A percentile compares a stretch with the other conserved stretches of the same genome.
phyloP scores from a whole-genome alignment of 2,888 invertebrate species.

The Sthenelais limicola region DNA sequence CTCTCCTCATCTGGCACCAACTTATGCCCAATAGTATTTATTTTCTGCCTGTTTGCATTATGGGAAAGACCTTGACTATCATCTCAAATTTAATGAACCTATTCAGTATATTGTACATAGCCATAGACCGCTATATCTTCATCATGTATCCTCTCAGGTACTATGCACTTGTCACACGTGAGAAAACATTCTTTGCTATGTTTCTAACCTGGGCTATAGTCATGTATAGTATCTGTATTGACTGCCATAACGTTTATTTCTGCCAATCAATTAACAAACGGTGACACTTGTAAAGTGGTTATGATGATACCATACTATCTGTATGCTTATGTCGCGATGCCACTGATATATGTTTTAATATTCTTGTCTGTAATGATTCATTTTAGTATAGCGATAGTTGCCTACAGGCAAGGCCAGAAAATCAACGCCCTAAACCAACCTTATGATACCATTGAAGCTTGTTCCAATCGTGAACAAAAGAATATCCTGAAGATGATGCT shows the following conservation, averaged over 20 bases:
- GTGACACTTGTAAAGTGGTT: neutral
- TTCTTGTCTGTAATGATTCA: neutral
- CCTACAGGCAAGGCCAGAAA: neutral
- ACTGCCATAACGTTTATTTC: neutral
- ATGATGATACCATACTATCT: neutral
- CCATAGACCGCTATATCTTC: neutral
- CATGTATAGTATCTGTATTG: neutral
- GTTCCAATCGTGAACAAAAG: neutral
- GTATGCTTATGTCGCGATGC: neutral
- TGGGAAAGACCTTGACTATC: neutral
- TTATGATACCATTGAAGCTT: neutral
- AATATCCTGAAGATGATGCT: conserved; percentile 17
- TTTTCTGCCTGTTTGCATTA: neutral
- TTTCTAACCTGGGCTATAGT: neutral
- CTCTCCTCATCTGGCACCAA: no score
- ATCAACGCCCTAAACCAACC: conserved; percentile 11
- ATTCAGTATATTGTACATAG: neutral
- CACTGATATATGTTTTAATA: neutral
- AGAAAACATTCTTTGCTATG: neutral
- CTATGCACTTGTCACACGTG: neutral
- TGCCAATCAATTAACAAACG: neutral
- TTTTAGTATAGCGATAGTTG: neutral
- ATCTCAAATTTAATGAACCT: neutral
- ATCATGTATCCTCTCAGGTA: neutral
- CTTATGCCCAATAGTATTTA: neutral